Conservation (phyloP, 2,113 vertebrate genomes). For the Varanus salvator region DNA sequence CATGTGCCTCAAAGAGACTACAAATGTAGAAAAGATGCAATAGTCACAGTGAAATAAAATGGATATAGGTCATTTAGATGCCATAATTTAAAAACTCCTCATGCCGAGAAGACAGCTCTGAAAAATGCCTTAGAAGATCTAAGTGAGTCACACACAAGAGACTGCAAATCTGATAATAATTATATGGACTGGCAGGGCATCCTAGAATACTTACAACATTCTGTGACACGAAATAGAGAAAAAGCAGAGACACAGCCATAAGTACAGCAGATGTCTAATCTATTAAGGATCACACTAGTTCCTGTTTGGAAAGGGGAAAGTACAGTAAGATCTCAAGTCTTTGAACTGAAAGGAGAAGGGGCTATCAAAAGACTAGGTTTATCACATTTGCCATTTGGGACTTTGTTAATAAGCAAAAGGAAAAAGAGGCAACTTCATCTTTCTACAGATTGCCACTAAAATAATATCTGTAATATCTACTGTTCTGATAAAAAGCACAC, state of each 20-base stretch:
- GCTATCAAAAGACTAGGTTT: slow-evolving; percentile 83
- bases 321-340: slow-evolving; percentile 72
- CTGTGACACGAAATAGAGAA: slow-evolving; percentile 71
- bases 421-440: slow-evolving; percentile 87
- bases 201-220: slow-evolving; percentile 70
- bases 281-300: slow-evolving; percentile 66
- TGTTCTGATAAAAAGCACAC: slow-evolving; percentile 78
- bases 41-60: slow-evolving; percentile 76
- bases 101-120: slow-evolving; percentile 67
- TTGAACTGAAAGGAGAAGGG: slow-evolving; percentile 68
- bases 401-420: slow-evolving; percentile 81
- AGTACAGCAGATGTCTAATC: slow-evolving; percentile 73
- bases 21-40: slow-evolving; percentile 72
- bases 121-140: slow-evolving; percentile 74
- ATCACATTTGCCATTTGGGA: slow-evolving; percentile 85
- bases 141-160: slow-evolving; percentile 72
- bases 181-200: slow-evolving; percentile 69
- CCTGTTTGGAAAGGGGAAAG: slow-evolving; percentile 64
- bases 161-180: slow-evolving; percentile 74
- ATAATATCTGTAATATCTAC: slow-evolving; percentile 83
- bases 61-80: slow-evolving; percentile 71
- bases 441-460: slow-evolving; percentile 78
- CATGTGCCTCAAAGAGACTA: slow-evolving; percentile 69
- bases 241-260: slow-evolving; percentile 62
- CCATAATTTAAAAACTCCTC: slow-evolving; percentile 70